Evolutionary conservation across 2,888 invertebrate species (phyloP), one percentile per base, ranked within the genome.

Genomic region (Caenorhabditis parvicauda): DNA sequence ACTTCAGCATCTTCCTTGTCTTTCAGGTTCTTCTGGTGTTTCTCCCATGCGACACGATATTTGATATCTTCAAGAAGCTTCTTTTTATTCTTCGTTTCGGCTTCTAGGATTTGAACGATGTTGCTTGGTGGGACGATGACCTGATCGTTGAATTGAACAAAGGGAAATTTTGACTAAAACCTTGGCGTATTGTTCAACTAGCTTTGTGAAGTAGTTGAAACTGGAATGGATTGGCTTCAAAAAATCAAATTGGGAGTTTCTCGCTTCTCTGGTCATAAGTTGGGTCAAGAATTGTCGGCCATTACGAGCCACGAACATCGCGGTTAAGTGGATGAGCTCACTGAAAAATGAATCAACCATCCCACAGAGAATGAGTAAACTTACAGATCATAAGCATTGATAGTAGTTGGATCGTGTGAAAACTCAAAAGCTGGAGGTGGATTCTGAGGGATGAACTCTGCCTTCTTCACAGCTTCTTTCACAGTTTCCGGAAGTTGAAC

Each of bases 171-270:
- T 38, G 35, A 14, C 24, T 19, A 17, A 14, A 37, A 88, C 89
- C 85, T 98, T 98, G 0, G 96, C 96, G 80, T 99, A 99, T 82
- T 99, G 98, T 81, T 98, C 96, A 44, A 99, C 86, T 0, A 99
- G 86, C 77, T 95, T 91, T 0, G 96, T 96, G 81, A 99, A 99
- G 83, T 98, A 99, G 79, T 91, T 92, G 82, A 98, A 99, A 12
- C 96, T 86, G 0, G 94, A 94, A 84, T 99, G 98, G 80, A 98
- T 96, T 0, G 98, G 98, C 2, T 96, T 87, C 3, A 99, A 86
- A 82, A 99, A 99, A 83, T 99, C 98, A 85, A 99, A 99, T 82
- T 96, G 95, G 77, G 91, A 95, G 82, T 98, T 98, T 2, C 95
- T 86, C 6, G 75, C 65, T 52, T 99, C 98, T 21, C 94, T 87